Percentiles rank a stretch among this genome's conserved stretches.
phyloP scores from a whole-genome alignment of 2,888 invertebrate species.

The Sisyra terminalis region DNA sequence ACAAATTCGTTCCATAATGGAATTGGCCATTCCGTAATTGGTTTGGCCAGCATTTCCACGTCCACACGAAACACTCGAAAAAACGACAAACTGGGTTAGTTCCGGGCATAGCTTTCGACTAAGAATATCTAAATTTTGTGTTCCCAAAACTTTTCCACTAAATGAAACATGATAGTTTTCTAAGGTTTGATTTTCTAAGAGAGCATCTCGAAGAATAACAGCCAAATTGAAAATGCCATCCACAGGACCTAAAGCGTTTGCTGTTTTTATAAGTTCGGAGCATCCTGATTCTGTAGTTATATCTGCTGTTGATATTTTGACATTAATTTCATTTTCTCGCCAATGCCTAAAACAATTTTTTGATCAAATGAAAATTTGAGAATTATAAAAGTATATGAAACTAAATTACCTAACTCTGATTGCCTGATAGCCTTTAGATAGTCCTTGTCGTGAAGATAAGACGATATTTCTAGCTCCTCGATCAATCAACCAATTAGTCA shows the following conservation, averaged over 20 bases:
- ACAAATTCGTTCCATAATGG: conserved; percentile 76
- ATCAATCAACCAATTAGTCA: conserved; percentile 38
- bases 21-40: conserved; percentile 83
- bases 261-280: conserved; percentile 41
- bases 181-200: conserved; percentile 59
- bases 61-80: conserved; percentile 84
- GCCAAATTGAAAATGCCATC: conserved; percentile 84
- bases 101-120: conserved; percentile 38
- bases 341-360: conserved; percentile 32
- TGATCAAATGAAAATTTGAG: background rate
- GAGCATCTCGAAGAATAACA: conserved; percentile 56
- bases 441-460: conserved; percentile 38
- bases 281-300: conserved; percentile 49
- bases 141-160: conserved; percentile 65
- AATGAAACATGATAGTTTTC: conserved; percentile 51
- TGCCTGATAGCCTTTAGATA: conserved; percentile 38
- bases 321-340: conserved; percentile 44
- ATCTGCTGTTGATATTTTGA: conserved; percentile 48
- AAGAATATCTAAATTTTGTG: conserved; percentile 53
- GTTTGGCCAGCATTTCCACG: conserved; percentile 84
- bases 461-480: conserved; percentile 39
- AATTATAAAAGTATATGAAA: background rate
- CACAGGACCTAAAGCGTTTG: conserved; percentile 46
- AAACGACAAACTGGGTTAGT: conserved; percentile 65
- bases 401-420: conserved; percentile 8